Evolutionary conservation across 1,140 invertebrate species (phyloP), one percentile per base, ranked within the genome.

Genomic region (Phortica variegata): DNA sequence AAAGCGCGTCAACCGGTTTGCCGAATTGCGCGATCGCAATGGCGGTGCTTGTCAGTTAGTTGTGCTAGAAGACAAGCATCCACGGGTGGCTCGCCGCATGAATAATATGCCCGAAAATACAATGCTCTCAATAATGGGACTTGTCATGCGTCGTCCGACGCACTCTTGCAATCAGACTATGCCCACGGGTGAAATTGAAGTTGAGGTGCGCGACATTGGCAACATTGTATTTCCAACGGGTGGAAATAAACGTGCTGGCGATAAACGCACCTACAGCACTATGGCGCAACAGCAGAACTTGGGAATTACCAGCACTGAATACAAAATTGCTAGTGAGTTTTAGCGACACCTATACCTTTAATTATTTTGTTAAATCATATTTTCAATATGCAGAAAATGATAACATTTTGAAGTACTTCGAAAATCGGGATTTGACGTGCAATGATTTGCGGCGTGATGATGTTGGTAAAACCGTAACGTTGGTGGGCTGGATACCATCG

Each of bases 401-500:
- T 13, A 75, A 75, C 32, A 65, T 77, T 19, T 56, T 77, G 6
- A 71, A 73, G 42, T 75, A 78, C 59, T 84, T 82, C 68, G 75
- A 78, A 19, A 77, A 76, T 23, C 78, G 89, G 41, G 84, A 81
- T 41, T 82, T 89, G 56, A 87, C 85, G 1, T 92, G 89, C 78
- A 89, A 87, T 18, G 82, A 88, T 60, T 65, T 92, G 13, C 77
- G 76, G 8, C 52, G 55, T n/a, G 55, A 76, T 17, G 70, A 90
- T 79, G 77, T 83, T 15, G 86, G 85, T 21, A 65, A 84, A 63
- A 66, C 76, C 37, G 87, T 93, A 0, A 78, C 73, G 4, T 56
- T 93, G 1, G 86, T 81, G 69, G 91, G 91, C 1, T 93, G 90
- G 89, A 57, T 91, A 20, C 83, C 89, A 43, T 85, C 78, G 65